Evolutionary conservation across 2,113 vertebrate species (phyloP).

Genomic region (Gobio gobio): DNA sequence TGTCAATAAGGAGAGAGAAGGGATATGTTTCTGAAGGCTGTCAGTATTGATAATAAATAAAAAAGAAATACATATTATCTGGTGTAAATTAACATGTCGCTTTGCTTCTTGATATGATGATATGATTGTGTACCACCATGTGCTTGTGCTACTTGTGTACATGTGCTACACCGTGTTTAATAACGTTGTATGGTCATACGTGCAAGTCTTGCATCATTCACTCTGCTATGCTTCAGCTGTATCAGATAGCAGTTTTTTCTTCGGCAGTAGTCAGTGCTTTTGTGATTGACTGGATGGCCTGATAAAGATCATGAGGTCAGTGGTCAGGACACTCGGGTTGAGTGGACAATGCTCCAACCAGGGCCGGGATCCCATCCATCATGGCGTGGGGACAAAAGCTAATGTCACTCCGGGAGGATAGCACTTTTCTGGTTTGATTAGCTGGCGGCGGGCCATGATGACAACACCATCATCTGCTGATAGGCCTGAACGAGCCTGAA

Average conservation of each 20-base stretch:
- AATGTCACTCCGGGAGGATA: constrained; percentile 74
- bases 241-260: constrained; percentile 65
- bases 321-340: constrained; percentile 57
- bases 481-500: constrained; percentile 54
- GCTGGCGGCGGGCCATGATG: constrained; percentile 59
- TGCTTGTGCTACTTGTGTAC: too few species aligned
- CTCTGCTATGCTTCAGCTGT: constrained; percentile 40
- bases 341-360: constrained; percentile 75
- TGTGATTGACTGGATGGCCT: constrained; percentile 66
- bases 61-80: neutral
- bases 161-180: too few species aligned
- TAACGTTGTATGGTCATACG: too few species aligned
- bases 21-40: neutral
- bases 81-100: neutral
- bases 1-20: neutral
- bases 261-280: constrained; percentile 68
- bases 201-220: neutral
- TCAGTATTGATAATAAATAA: neutral
- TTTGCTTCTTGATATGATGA: neutral
- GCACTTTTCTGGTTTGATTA: constrained; percentile 67
- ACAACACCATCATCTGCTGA: constrained; percentile 59
- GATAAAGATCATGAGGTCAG: constrained; percentile 80
- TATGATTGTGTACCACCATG: neutral
- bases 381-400: constrained; percentile 78
- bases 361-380: constrained; percentile 81